Evolutionary conservation across 2,797 vertebrate species (phyloP), one percentile per base, ranked within the genome.

Genomic region (Enteromius trimaculatus): DNA sequence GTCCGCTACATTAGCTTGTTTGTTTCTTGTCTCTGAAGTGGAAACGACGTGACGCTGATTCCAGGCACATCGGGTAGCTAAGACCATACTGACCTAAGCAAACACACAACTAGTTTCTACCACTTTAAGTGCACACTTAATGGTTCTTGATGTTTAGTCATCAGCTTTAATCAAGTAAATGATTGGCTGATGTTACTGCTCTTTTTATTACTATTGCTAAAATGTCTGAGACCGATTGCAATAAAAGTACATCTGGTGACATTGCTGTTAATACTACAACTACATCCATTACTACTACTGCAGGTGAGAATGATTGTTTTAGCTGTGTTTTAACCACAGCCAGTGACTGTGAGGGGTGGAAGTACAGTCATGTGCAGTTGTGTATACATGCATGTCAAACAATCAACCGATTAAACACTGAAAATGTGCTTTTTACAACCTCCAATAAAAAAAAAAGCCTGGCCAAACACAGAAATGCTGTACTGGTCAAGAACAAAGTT

Each of bases 1-100:
- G 71, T 39, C 34, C 31, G 2, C 23, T 31, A 75, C 78, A 71
- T 64, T 66, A 87, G 85, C 64, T 82, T 16, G 88, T 89, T 90
- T 88, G 84, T 49, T 85, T 82, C 79, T 82, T 17, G 23, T 77
- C 71, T 71, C 39, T 53, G 42, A 49, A 79, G 75, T 83, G 34
- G 83, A 85, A 86, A 85, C 44, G 68, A 51, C 21, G 21, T 71
- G 66, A 82, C n/a, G 66, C 65, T 70, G 80, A 75, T 90, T 87
- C 87, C 88, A 79, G 81, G 42, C 23, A 58, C 65, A 77, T 64
- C 55, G 39, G 34, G 70, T 51, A 80, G 70, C 75, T 77, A 79
- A 77, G 51, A 62, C 44, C 77, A 74, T 65, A 19, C 64, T 34
- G 49, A 69, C 42, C 84, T 37, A 74, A 84, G 55, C 29, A 84